A percentile compares a stretch with the other conserved stretches of the same genome.
Evolutionary conservation across 2,113 vertebrate genomes (phyloP).

Genomic region (Tragelaphus scriptus): DNA sequence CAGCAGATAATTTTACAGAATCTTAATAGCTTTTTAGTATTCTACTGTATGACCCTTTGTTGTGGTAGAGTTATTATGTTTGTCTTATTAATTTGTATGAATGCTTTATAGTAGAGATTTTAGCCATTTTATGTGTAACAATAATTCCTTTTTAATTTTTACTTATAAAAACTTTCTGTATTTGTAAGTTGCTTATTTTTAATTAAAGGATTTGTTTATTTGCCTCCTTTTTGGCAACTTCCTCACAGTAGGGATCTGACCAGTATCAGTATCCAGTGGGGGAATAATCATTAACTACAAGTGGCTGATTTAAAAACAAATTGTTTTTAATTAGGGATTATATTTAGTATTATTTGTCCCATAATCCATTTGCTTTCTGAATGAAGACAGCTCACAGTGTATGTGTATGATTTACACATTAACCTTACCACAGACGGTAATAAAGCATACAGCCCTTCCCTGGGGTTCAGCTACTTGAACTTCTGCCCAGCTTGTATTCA

Average conservation of each 20-base stretch:
- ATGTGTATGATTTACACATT: neutral
- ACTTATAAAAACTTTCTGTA: neutral
- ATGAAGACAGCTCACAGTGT: neutral
- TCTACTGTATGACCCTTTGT: neutral
- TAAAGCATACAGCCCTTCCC: neutral
- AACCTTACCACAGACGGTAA: neutral
- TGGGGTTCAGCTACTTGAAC: neutral
- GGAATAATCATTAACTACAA: constrained; percentile 9
- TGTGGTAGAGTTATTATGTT: neutral
- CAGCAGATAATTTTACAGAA: neutral
- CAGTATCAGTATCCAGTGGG: neutral
- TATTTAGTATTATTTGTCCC: neutral
- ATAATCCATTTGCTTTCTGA: neutral
- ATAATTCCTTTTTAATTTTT: neutral
- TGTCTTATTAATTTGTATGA: constrained; percentile 3
- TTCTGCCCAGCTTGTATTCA: neutral
- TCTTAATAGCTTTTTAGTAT: neutral
- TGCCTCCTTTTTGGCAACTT: neutral
- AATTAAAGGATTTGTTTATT: neutral
- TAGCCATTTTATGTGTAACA: neutral
- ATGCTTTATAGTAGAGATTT: constrained; percentile 18
- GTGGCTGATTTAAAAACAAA: neutral
- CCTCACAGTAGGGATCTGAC: neutral
- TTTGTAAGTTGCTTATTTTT: neutral
- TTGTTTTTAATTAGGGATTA: neutral